Conservation (phyloP, 2,113 vertebrate genomes). For the Tyto alba region DNA sequence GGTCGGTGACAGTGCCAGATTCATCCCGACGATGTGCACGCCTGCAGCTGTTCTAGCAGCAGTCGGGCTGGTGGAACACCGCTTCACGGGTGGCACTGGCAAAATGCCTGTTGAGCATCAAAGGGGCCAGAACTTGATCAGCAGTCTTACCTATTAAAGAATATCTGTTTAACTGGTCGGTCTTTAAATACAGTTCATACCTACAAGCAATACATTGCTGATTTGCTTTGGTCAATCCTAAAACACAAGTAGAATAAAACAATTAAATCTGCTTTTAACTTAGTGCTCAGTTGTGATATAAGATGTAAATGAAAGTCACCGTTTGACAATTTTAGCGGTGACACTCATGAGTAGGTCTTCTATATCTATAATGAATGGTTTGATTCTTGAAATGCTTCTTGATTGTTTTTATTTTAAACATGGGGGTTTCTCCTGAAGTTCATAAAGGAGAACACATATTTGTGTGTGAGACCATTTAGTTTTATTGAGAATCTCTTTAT, state of each 20-base stretch:
- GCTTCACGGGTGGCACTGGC: neutral
- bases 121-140: neutral
- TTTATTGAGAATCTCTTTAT: neutral
- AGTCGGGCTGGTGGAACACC: too few species aligned
- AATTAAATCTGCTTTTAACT: neutral
- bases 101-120: neutral
- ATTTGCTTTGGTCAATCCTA: neutral
- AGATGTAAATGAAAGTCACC: neutral
- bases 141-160: neutral
- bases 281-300: neutral
- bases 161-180: neutral
- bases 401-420: too few species aligned
- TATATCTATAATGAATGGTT: rapidly evolving
- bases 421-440: neutral
- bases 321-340: neutral
- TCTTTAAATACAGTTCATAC: neutral
- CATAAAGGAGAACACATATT: neutral
- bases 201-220: neutral
- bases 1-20: rapidly evolving
- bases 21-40: rapidly evolving
- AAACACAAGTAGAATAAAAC: neutral
- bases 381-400: neutral
- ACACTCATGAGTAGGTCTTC: neutral
- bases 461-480: neutral
- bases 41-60: neutral